Conservation (phyloP, 2,888 invertebrate species). For the Ypsolopha scabrella region DNA sequence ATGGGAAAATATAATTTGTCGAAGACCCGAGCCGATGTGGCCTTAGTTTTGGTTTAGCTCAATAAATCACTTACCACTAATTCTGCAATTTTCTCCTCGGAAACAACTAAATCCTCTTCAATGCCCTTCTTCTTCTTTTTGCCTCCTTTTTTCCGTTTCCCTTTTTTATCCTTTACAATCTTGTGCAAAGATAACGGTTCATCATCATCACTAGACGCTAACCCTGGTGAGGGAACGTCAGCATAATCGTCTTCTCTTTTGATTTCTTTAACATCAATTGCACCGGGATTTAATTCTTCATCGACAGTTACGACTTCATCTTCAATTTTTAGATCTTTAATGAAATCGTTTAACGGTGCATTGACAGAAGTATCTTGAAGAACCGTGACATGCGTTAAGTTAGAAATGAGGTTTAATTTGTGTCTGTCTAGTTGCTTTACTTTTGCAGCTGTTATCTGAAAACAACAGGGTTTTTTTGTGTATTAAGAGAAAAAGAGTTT, state of each 20-base stretch:
- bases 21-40: no score
- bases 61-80: background rate
- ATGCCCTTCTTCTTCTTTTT: conserved; percentile 17
- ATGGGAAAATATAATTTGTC: no score
- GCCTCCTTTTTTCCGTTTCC: conserved; percentile 19
- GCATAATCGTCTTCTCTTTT: conserved; percentile 31
- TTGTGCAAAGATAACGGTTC: conserved; percentile 42
- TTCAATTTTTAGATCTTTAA: background rate
- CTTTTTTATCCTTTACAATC: conserved; percentile 25
- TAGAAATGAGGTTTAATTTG: conserved; percentile 21
- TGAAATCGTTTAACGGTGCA: background rate
- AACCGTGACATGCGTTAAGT: conserved; percentile 10
- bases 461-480: background rate
- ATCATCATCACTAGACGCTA: conserved; percentile 35
- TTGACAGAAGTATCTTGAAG: background rate
- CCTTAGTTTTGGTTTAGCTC: no score
- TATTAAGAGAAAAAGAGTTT: no score
- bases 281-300: conserved; percentile 1
- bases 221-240: conserved; percentile 13
- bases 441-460: conserved; percentile 24
- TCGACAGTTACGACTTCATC: conserved; percentile 15
- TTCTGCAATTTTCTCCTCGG: background rate
- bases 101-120: background rate
- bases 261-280: conserved; percentile 18
- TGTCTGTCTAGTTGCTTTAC: conserved; percentile 27